These are phyloP conservation scores for Pseudochirops cupreus DNA, from an alignment of 2,797 vertebrate genomes.

Conservation along the genomic window DNA sequence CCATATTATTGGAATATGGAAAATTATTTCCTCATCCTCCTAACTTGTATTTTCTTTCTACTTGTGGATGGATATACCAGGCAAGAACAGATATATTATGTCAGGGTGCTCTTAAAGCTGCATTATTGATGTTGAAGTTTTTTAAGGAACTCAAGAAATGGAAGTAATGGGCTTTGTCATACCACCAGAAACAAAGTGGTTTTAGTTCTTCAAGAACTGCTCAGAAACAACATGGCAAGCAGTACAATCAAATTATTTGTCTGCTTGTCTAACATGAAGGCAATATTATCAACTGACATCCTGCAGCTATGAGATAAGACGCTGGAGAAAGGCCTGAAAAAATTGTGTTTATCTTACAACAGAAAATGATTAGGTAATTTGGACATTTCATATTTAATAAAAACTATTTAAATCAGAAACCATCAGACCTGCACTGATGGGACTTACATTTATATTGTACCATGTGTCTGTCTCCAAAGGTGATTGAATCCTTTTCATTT, in stretches of 20 bases:
- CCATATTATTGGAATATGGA: conserved; percentile 33
- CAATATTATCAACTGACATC: conserved; percentile 88
- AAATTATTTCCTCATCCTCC: conserved; percentile 53
- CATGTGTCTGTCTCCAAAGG: conserved; percentile 71
- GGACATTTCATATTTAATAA: conserved; percentile 92
- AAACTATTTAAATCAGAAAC: conserved; percentile 92
- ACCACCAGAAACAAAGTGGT: conserved; percentile 81
- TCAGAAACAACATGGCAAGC: conserved; percentile 81
- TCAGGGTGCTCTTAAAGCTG: conserved; percentile 58
- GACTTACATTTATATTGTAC: conserved; percentile 80
- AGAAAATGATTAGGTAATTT: conserved; percentile 95
- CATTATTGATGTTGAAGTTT: conserved; percentile 78
- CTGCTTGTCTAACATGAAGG: conserved; percentile 85
- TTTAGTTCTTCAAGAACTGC: conserved; percentile 82
- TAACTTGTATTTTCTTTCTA: conserved; percentile 69
- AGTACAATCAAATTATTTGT: conserved; percentile 85
- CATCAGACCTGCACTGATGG: conserved; percentile 80
- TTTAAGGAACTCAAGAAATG: conserved; percentile 76
- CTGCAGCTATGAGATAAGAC: conserved; percentile 91
- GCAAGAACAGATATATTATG: conserved; percentile 61
- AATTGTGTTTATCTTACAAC: conserved; percentile 93
- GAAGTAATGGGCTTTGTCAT: conserved; percentile 82
- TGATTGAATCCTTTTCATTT: conserved; percentile 84
- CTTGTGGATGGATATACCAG: conserved; percentile 41
- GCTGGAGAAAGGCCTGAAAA: conserved; percentile 84